A percentile compares a stretch with the other conserved stretches of the same genome.
Conservation (phyloP, 1,140 invertebrate species). For the Heliconius hewitsoni region DNA sequence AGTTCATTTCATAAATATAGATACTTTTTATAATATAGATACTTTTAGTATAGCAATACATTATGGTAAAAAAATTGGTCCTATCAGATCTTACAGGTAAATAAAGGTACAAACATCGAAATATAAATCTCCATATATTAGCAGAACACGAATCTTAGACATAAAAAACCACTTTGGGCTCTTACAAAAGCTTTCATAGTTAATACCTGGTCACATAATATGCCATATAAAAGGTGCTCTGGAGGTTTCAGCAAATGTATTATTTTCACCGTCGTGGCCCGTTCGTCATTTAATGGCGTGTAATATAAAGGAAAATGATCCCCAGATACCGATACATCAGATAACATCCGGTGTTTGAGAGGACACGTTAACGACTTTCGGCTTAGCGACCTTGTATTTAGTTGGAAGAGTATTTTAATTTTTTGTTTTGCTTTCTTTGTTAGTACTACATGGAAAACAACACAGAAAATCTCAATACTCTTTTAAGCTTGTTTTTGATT, state of each 20-base stretch:
- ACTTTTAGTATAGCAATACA: too few species aligned
- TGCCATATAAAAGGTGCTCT: not conserved
- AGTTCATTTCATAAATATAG: too few species aligned
- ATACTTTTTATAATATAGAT: too few species aligned
- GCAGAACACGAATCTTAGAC: not conserved
- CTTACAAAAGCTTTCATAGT: not conserved
- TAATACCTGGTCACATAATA: not conserved
- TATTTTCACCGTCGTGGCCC: conserved; percentile 29
- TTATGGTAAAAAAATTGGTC: not conserved
- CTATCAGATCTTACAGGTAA: not conserved
- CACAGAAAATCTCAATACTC: too few species aligned
- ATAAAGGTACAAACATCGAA: not conserved
- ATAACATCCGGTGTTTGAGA: conserved; percentile 50
- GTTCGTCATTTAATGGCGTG: conserved; percentile 30
- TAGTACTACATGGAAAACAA: too few species aligned
- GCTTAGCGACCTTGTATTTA: not conserved
- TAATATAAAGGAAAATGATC: conserved; percentile 40
- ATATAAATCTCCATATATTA: not conserved
- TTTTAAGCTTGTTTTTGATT: too few species aligned
- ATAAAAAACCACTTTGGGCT: not conserved
- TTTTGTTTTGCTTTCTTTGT: not conserved
- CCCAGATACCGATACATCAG: conserved; percentile 47
- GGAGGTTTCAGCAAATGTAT: conserved; percentile 21
- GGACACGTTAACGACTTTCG: conserved; percentile 46
- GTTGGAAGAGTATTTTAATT: not conserved